Evolutionary conservation across 1,140 invertebrate species (phyloP).

Genomic region (Caenorhabditis brenneri): DNA sequence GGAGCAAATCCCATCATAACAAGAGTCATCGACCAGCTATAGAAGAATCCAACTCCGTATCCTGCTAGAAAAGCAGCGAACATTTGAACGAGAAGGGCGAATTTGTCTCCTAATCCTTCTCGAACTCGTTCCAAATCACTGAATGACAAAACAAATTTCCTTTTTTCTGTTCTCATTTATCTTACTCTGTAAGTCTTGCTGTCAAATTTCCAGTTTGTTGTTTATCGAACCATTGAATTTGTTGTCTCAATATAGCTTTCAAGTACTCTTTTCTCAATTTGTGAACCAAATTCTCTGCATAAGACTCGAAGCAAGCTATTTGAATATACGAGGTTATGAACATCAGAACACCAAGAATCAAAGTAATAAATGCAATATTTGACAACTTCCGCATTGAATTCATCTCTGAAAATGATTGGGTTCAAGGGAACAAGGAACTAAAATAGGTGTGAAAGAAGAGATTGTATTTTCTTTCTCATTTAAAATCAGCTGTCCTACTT

Average conservation of each 20-base stretch:
- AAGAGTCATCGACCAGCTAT: constrained; percentile 70
- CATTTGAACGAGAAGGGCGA: constrained; percentile 81
- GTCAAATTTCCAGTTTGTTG: constrained; percentile 86
- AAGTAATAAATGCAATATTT: constrained; percentile 66
- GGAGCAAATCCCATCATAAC: constrained; percentile 69
- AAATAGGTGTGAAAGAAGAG: too few species aligned
- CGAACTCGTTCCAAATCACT: constrained; percentile 85
- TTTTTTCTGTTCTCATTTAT: background rate
- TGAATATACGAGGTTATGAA: constrained; percentile 70
- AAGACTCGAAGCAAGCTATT: constrained; percentile 72
- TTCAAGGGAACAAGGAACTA: too few species aligned
- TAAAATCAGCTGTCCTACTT: too few species aligned
- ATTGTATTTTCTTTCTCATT: too few species aligned
- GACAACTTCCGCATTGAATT: constrained; percentile 62
- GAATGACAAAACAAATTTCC: too few species aligned
- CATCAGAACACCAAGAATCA: constrained; percentile 66
- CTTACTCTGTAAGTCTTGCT: constrained; percentile 86
- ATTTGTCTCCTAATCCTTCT: constrained; percentile 87
- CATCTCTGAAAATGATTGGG: constrained; percentile 69
- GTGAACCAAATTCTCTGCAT: constrained; percentile 76
- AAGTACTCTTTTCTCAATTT: constrained; percentile 79
- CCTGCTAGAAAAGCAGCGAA: constrained; percentile 75
- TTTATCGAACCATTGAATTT: constrained; percentile 89
- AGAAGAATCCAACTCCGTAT: constrained; percentile 70
- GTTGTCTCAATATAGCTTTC: constrained; percentile 82